Conservation (phyloP, 2,113 vertebrate species). For the Podarcis muralis region DNA sequence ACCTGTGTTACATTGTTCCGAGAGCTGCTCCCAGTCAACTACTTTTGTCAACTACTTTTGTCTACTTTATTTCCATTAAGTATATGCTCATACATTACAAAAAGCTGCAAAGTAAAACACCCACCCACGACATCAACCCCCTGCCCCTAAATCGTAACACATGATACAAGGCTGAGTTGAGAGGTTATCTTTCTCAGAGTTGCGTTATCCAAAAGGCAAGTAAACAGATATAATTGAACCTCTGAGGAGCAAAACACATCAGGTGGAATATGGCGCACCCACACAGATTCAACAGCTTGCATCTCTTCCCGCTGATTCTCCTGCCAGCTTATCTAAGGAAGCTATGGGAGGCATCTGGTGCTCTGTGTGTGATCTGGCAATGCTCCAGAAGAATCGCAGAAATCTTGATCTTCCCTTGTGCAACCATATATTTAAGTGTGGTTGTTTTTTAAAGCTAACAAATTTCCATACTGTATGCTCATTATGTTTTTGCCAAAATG, state of each 20-base stretch:
- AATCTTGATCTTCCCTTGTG: neutral
- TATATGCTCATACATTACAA: neutral
- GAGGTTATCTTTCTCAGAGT: neutral
- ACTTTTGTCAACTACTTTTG: neutral
- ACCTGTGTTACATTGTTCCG: no score
- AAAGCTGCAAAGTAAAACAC: neutral
- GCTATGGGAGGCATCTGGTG: constrained; percentile 18
- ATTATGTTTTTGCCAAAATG: neutral
- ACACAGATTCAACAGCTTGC: constrained; percentile 3
- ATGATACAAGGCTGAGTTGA: neutral
- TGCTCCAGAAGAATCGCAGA: neutral
- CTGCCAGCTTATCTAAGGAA: constrained; percentile 21
- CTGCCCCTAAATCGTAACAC: neutral
- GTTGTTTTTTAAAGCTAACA: neutral
- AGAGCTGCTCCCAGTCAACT: no score
- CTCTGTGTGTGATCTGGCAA: neutral
- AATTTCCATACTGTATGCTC: neutral
- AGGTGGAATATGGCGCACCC: constrained; percentile 11
- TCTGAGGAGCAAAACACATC: constrained; percentile 3
- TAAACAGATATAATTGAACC: constrained; percentile 25
- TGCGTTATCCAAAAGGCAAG: neutral
- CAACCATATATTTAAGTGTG: neutral
- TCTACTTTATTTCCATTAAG: neutral
- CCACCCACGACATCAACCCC: no score
- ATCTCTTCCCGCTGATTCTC: constrained; percentile 17